Conservation (phyloP, 2,797 vertebrate genomes). For the Lagorchestes hirsutus region DNA sequence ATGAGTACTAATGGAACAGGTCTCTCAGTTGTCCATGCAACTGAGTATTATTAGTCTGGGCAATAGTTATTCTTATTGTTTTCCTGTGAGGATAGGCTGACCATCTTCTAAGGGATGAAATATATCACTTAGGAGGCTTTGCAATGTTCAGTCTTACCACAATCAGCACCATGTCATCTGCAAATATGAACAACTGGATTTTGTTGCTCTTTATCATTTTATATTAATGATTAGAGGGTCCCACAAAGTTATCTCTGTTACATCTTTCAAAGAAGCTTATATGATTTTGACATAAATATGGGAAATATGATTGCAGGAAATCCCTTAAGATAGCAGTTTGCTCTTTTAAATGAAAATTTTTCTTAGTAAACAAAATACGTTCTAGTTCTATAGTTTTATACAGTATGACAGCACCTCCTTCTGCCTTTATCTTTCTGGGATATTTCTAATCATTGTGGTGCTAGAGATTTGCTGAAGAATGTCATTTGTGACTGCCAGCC, state of each 20-base stretch:
- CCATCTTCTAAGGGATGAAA: not conserved
- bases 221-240: not conserved
- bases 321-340: not conserved
- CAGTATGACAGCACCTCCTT: too few species aligned
- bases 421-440: not conserved
- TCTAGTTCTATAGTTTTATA: too few species aligned
- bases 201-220: not conserved
- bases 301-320: not conserved
- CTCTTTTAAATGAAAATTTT: not conserved
- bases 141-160: not conserved
- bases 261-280: not conserved
- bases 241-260: not conserved
- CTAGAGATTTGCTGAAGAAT: not conserved
- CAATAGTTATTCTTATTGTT: not conserved
- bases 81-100: not conserved
- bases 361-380: not conserved
- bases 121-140: not conserved
- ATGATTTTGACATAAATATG: not conserved
- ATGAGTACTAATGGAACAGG: not conserved
- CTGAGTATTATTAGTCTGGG: not conserved
- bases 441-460: not conserved
- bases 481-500: not conserved
- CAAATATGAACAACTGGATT: not conserved
- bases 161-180: not conserved
- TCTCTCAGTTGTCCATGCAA: not conserved